A percentile compares a stretch with the other conserved stretches of the same genome.
phyloP scores from a whole-genome alignment of 2,888 invertebrate genomes.

The Thelaira solivaga region DNA sequence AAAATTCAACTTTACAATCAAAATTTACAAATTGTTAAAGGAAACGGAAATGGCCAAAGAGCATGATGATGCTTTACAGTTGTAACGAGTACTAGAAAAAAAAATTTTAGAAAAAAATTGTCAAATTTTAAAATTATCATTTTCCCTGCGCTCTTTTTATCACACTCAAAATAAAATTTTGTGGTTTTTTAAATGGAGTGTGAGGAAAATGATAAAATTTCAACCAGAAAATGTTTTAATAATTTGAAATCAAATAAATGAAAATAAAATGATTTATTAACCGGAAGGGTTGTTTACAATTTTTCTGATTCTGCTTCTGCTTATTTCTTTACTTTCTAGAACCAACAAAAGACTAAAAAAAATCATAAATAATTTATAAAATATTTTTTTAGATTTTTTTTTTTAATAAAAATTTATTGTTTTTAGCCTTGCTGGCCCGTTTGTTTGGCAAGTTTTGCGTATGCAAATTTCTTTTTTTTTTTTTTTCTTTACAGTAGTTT shows the following conservation, averaged over 20 bases:
- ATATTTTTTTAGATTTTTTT: conserved; percentile 42
- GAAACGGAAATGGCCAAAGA: conserved; percentile 60
- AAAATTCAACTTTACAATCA: conserved; percentile 22
- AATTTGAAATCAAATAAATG: conserved; percentile 1
- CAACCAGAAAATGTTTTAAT: conserved; percentile 31
- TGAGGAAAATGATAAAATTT: conserved; percentile 53
- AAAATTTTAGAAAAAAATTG: conserved; percentile 29
- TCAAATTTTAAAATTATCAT: conserved; percentile 35
- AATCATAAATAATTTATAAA: conserved; percentile 49
- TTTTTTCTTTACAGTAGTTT: too few relatives aligned
- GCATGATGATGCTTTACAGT: conserved; percentile 18
- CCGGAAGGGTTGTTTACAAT: conserved; percentile 74
- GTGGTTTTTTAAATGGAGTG: conserved; percentile 53
- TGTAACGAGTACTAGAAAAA: conserved; percentile 49
- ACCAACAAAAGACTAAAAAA: conserved; percentile 26
- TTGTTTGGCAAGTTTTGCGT: conserved; percentile 20
- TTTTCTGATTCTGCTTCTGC: conserved; percentile 16
- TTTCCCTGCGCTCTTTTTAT: conserved; percentile 3
- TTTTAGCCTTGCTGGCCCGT: conserved; percentile 21
- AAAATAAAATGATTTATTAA: conserved; percentile 69
- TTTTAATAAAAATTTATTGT: conserved; percentile 33
- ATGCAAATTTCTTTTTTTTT: conserved; percentile 58
- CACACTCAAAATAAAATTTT: conserved; percentile 12
- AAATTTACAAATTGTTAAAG: conserved; percentile 51
- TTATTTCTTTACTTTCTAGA: conserved; percentile 25